Percentiles rank a stretch among this genome's conserved stretches.
Evolutionary conservation across 2,888 invertebrate genomes (phyloP).

Genomic region (Beris morrisii): DNA sequence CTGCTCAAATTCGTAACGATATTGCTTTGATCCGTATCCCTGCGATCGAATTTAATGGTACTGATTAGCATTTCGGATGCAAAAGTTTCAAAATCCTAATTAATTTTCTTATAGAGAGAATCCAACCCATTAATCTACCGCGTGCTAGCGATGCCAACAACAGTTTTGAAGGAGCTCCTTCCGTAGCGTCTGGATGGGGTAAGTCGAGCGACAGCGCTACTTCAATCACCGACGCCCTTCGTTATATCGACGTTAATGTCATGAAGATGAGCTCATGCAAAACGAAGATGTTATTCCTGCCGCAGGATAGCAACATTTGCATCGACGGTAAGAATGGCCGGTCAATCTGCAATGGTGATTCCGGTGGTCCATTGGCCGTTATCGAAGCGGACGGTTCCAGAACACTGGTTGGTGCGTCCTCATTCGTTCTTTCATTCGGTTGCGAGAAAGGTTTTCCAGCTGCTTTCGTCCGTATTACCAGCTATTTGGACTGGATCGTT

Average conservation of each 20-base stretch:
- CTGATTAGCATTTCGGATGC: background rate
- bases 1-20: background rate
- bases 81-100: background rate
- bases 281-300: background rate
- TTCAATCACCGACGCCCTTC: constrained; percentile 14
- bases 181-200: constrained; percentile 48
- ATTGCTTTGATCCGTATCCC: background rate
- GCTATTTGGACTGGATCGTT: constrained; percentile 32
- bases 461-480: constrained; percentile 29
- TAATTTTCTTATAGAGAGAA: constrained; percentile 8
- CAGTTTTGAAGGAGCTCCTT: background rate
- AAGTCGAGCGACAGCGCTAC: constrained; percentile 43
- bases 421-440: constrained; percentile 30
- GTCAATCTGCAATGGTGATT: constrained; percentile 51
- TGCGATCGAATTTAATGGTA: background rate
- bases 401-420: constrained; percentile 30
- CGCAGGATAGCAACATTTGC: constrained; percentile 45
- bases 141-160: background rate
- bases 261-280: constrained; percentile 9
- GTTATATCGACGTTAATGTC: constrained; percentile 9
- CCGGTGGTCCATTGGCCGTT: constrained; percentile 48
- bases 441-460: constrained; percentile 34
- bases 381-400: constrained; percentile 26
- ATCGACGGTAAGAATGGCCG: constrained; percentile 44
- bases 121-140: constrained; percentile 24